phyloP scores from a whole-genome alignment of 1,140 invertebrate genomes.

The Trigoniulus corallinus region DNA sequence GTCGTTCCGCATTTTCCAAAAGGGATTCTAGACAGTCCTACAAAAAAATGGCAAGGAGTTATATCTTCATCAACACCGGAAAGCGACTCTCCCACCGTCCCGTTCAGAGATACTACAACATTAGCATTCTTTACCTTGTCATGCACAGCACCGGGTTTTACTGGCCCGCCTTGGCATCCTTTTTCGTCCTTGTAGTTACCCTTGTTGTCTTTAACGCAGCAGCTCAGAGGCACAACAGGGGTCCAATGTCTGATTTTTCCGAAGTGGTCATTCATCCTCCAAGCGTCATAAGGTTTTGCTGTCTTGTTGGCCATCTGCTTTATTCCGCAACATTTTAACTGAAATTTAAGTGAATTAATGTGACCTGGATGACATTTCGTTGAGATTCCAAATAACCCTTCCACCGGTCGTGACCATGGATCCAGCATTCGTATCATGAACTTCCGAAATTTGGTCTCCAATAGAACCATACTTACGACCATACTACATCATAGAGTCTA shows the following conservation, averaged over 20 bases:
- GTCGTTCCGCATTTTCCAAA: slow-evolving; percentile 48
- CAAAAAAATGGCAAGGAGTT: slow-evolving; percentile 4
- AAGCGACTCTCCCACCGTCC: too few relatives aligned
- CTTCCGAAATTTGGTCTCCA: too few relatives aligned
- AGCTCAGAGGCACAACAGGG: neutral
- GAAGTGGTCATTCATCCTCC: neutral
- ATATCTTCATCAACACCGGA: too few relatives aligned
- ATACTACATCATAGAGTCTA: too few relatives aligned
- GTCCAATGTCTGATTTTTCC: neutral
- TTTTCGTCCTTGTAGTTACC: neutral
- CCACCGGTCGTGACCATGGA: neutral
- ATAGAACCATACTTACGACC: too few relatives aligned
- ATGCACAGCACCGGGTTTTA: neutral
- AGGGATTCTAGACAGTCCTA: slow-evolving; percentile 51
- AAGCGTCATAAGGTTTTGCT: neutral
- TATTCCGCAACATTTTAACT: slow-evolving; percentile 1
- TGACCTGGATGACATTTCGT: too few relatives aligned
- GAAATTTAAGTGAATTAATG: too few relatives aligned
- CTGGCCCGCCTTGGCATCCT: neutral
- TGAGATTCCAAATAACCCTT: neutral
- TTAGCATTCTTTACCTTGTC: neutral
- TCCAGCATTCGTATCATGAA: neutral
- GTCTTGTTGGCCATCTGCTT: neutral
- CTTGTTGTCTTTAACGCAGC: neutral
- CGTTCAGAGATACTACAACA: too few relatives aligned